Evolutionary conservation across 2,888 invertebrate genomes (phyloP).

Genomic region (Drosophila ustulata): DNA sequence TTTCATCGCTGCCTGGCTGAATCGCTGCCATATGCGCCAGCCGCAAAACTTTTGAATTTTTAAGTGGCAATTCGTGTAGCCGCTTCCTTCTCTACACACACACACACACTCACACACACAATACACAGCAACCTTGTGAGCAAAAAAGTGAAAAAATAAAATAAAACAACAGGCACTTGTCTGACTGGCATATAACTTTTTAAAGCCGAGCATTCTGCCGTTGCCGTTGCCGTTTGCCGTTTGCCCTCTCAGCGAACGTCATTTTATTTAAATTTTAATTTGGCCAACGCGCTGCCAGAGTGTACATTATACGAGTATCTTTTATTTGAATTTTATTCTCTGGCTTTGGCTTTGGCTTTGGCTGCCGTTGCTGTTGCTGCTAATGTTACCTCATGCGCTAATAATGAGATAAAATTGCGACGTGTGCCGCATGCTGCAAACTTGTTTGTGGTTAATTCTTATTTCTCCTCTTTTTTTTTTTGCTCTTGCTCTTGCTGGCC

Average conservation of each 20-base stretch:
- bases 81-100: conserved; percentile 56
- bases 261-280: conserved; percentile 67
- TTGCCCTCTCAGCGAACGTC: conserved; percentile 41
- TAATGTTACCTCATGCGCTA: conserved; percentile 43
- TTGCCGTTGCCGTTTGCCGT: conserved; percentile 25
- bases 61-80: conserved; percentile 79
- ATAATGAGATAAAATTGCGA: conserved; percentile 43
- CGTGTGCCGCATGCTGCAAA: conserved; percentile 11
- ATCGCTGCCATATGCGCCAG: conserved; percentile 69
- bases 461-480: not conserved
- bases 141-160: conserved; percentile 18
- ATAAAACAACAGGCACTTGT: conserved; percentile 43
- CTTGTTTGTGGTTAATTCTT: conserved; percentile 12
- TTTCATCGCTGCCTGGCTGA: conserved; percentile 31
- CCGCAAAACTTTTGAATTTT: conserved; percentile 79
- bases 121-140: conserved; percentile 28
- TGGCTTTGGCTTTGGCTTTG: not conserved
- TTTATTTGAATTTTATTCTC: conserved; percentile 19
- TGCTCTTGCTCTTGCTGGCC: not conserved
- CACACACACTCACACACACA: conserved; percentile 18
- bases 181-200: conserved; percentile 42
- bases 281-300: conserved; percentile 3
- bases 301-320: conserved; percentile 20
- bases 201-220: conserved; percentile 36
- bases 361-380: conserved; percentile 1